These are phyloP conservation scores for Arothron firmamentum DNA, from an alignment of 2,113 vertebrate species.

Conservation along the genomic window DNA sequence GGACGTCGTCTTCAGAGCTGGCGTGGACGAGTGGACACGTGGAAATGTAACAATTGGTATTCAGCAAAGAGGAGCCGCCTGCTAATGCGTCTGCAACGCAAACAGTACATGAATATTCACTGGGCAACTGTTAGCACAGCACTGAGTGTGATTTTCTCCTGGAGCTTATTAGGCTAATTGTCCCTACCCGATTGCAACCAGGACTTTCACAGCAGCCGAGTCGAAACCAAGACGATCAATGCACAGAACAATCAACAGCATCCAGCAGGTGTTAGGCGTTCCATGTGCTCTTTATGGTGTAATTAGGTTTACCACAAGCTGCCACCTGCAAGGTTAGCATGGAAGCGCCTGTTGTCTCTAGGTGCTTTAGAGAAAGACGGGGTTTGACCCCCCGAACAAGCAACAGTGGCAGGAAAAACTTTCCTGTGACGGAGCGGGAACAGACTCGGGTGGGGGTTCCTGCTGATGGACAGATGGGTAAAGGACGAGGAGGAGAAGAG, in stretches of 20 bases:
- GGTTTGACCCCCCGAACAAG: too few species aligned
- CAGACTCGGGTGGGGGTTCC: too few species aligned
- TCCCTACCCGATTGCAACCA: constrained; percentile 49
- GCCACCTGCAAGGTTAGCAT: too few species aligned
- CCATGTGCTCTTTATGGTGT: too few species aligned
- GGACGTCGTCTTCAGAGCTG: constrained; percentile 35
- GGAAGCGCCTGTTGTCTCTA: too few species aligned
- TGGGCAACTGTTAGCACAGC: constrained; percentile 63
- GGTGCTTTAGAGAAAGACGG: too few species aligned
- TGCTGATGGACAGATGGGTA: too few species aligned
- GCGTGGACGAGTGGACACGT: constrained; percentile 44
- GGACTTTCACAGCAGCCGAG: constrained; percentile 60
- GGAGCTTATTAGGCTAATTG: constrained; percentile 77
- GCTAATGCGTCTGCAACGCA: constrained; percentile 64
- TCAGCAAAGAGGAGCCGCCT: constrained; percentile 52
- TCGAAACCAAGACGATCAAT: constrained; percentile 71
- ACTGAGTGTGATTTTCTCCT: constrained; percentile 70
- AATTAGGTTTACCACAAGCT: too few species aligned
- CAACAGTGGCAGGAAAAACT: too few species aligned
- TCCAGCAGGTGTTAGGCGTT: constrained; percentile 8
- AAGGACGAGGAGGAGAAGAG: too few species aligned
- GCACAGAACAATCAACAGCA: constrained; percentile 38
- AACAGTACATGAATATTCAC: constrained; percentile 74
- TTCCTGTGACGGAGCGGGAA: too few species aligned
- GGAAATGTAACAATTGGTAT: constrained; percentile 75